Base-by-base conservation (phyloP, 2,113 vertebrate species). In the Pyrgilauda ruficollis region DNA sequence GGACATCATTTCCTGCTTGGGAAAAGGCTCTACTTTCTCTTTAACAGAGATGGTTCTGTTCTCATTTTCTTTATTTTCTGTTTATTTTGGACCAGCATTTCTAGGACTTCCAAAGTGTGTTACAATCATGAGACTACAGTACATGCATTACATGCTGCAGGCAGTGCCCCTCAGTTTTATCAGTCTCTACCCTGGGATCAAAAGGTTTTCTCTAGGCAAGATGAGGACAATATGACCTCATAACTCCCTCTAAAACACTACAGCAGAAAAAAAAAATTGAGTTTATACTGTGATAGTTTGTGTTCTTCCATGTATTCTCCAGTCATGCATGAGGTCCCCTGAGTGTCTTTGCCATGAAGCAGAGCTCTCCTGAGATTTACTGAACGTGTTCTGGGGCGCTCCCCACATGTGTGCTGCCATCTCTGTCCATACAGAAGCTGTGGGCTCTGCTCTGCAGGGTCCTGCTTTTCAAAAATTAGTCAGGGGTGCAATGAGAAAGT, bases 401-500 rank as follows among this genome's bases (percentile, higher is more conserved):
- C 15, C 4, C 13, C 2, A 0, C 0, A 3, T 7, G 11, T 23
- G 33, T 6, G 3, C 64, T 39, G 35, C 58, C 47, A 30, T 39
- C 47, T 39, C 47, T 37, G 6, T 22, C 43, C 66, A 18, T 7
- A 5, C 13, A 72, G 66, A 47, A 46, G 13, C 1, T 0, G 1
- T 30, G 69, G 6, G 17, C 78, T 69, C 74, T 76, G 70, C 58
- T 72, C 58, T 73, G 66, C n/a, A 58, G 31, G 8, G 12, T 9
- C 11, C n/a, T 56, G 67, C 37, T 77, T n/a, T 52, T 22, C 13
- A 49, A 68, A 79, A 52, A 23, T 8, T 19, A 59, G 8, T 24
- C 66, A 49, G 15, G 37, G 50, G 10, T 50, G 43, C 63, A 70
- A 24, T 4, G 41, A 58, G 39, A 67, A 23, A 4, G 13, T 4